These are phyloP conservation scores for Parapsyche elsis DNA, from an alignment of 1,140 invertebrate genomes.

Conservation along the genomic window DNA sequence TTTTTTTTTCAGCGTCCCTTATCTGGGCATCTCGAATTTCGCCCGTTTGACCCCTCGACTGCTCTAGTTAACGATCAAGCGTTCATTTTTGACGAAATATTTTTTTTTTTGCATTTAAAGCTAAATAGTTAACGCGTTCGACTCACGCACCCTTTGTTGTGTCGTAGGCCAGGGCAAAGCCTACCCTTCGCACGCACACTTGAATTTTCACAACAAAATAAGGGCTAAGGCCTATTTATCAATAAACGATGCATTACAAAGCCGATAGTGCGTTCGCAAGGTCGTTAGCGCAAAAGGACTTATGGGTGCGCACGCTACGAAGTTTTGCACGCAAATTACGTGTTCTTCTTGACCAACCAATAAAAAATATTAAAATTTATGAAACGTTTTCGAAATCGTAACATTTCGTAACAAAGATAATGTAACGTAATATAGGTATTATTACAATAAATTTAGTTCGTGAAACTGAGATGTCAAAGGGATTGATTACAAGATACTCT, in stretches of 20 bases:
- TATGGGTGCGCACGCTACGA: background rate
- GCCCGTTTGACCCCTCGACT: background rate
- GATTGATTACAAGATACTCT: too few species aligned
- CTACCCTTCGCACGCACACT: background rate
- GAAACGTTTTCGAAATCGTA: background rate
- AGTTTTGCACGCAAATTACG: background rate
- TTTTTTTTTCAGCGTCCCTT: background rate
- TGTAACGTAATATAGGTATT: too few species aligned
- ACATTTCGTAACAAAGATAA: too few species aligned
- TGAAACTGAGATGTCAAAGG: too few species aligned
- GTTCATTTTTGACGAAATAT: background rate
- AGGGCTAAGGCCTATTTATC: background rate
- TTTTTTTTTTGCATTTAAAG: conserved; percentile 10
- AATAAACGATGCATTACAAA: conserved; percentile 4
- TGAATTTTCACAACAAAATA: background rate
- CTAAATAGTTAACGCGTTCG: conserved; percentile 6
- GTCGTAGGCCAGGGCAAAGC: background rate
- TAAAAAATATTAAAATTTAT: background rate
- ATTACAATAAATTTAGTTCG: too few species aligned
- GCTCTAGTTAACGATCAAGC: conserved; percentile 4
- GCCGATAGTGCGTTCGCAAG: conserved; percentile 20
- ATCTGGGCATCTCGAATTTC: background rate
- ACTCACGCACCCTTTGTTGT: conserved; percentile 16
- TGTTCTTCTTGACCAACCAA: background rate
- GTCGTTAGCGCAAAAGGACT: background rate